Conservation (phyloP, 2,113 vertebrate species). For the Micronycteris hirsuta region DNA sequence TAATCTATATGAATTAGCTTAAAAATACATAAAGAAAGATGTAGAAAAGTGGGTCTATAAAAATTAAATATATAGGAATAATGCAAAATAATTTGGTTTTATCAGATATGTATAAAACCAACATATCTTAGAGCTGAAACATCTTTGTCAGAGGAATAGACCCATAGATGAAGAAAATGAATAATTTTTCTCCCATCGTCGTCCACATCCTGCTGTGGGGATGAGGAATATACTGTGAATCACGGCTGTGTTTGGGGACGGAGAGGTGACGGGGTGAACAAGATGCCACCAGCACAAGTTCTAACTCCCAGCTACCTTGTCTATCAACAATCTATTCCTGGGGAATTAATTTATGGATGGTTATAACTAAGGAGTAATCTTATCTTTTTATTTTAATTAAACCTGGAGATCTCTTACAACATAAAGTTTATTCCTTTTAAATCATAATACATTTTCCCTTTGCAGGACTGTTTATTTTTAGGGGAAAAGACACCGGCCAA, state of each 20-base stretch:
- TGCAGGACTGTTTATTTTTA: conserved; percentile 38
- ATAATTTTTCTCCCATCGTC: neutral
- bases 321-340: neutral
- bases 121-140: neutral
- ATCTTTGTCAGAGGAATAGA: neutral
- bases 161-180: neutral
- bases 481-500: conserved; percentile 51
- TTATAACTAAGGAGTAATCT: neutral
- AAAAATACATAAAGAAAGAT: neutral
- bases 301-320: neutral
- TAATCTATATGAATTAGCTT: neutral
- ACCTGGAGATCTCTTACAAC: neutral
- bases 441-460: conserved; percentile 9
- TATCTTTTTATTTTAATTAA: neutral
- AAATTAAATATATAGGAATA: neutral
- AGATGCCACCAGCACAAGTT: neutral
- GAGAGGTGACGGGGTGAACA: neutral
- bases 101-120: neutral
- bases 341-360: neutral
- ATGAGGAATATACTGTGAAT: neutral
- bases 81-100: neutral
- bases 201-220: neutral
- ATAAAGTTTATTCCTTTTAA: neutral
- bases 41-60: neutral
- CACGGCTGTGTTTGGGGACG: neutral